A percentile compares a stretch with the other conserved stretches of the same genome.
Conservation (phyloP, 2,888 invertebrate genomes). For the Micoletzkya japonica region DNA sequence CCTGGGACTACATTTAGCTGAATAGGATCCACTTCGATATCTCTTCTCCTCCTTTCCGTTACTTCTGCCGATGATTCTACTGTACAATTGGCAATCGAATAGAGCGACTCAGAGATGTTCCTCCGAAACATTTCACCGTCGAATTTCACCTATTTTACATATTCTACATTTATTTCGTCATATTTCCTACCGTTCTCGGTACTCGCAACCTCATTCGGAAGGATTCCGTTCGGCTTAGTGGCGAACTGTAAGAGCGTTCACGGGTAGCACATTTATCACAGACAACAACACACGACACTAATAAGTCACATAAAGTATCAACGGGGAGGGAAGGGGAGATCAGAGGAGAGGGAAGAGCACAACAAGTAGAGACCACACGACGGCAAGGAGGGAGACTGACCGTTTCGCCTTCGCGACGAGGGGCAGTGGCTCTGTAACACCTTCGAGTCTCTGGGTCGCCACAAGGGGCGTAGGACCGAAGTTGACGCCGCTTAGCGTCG, state of each 20-base stretch:
- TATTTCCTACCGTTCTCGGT: constrained; percentile 1
- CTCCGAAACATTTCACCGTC: constrained; percentile 4
- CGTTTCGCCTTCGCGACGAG: constrained; percentile 6
- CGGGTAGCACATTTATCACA: too few species aligned
- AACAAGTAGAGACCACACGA: neutral
- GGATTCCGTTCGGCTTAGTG: constrained; percentile 8
- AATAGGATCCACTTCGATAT: constrained; percentile 21
- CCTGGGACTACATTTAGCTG: constrained; percentile 3
- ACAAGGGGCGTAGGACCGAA: neutral
- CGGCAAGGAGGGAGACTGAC: constrained; percentile 9
- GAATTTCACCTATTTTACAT: neutral
- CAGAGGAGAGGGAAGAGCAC: neutral
- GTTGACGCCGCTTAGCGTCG: constrained; percentile 1
- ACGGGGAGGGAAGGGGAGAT: neutral
- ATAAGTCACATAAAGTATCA: neutral
- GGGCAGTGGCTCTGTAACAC: neutral
- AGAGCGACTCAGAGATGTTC: neutral
- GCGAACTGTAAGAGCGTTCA: constrained; percentile 1
- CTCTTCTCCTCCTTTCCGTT: constrained; percentile 13
- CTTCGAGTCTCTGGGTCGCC: neutral
- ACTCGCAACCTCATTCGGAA: neutral
- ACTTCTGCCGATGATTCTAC: neutral
- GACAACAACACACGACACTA: too few species aligned
- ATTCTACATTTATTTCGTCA: neutral
- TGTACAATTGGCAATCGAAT: constrained; percentile 21